Conservation (phyloP, 2,888 invertebrate genomes). For the Pristionchus entomophagus region DNA sequence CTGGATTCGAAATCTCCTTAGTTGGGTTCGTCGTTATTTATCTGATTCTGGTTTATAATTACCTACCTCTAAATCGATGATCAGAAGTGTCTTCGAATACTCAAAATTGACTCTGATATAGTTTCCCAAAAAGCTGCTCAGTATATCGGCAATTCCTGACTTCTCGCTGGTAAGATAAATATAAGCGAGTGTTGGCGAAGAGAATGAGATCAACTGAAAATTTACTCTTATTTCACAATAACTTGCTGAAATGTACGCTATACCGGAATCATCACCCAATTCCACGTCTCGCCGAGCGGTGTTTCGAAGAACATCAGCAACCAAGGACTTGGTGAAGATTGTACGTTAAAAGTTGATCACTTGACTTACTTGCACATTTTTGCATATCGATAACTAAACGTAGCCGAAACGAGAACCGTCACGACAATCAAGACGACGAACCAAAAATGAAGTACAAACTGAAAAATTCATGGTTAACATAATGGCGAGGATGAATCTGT, state of each 20-base stretch:
- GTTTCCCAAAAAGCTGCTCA: background rate
- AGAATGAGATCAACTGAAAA: background rate
- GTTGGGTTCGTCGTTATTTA: background rate
- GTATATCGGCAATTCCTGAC: background rate
- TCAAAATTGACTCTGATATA: background rate
- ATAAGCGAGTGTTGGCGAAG: background rate
- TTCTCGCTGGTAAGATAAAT: background rate
- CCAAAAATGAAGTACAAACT: background rate
- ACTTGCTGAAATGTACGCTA: background rate
- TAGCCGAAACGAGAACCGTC: background rate
- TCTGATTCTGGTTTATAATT: background rate
- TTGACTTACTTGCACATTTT: background rate
- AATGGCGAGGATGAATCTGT: background rate
- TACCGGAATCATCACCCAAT: background rate
- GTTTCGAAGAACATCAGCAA: background rate
- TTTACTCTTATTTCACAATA: background rate
- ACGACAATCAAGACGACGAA: background rate
- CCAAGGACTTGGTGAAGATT: background rate
- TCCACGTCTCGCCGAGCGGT: background rate
- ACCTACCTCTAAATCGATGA: background rate
- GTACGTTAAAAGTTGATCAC: background rate
- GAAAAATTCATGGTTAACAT: background rate
- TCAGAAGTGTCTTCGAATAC: background rate
- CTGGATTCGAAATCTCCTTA: background rate
- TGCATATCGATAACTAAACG: background rate